phyloP scores from a whole-genome alignment of 2,888 invertebrate genomes.

The Cephus pulcher region DNA sequence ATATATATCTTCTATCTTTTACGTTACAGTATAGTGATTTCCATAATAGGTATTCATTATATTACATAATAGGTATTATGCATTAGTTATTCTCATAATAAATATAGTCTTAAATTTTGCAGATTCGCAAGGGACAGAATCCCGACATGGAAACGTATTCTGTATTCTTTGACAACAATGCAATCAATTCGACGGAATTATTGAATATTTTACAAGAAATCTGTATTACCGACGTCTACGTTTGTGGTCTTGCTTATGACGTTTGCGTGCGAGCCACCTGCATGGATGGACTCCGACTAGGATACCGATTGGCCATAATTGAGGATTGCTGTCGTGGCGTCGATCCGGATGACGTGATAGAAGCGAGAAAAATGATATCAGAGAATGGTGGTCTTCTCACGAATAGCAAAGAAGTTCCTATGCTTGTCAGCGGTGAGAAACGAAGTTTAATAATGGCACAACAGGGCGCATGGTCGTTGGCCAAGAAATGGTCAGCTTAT shows the following conservation, averaged over 20 bases:
- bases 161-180: constrained; percentile 95
- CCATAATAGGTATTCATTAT: too few relatives aligned
- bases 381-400: constrained; percentile 83
- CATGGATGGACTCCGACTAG: constrained; percentile 85
- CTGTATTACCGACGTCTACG: constrained; percentile 88
- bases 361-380: constrained; percentile 78
- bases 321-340: constrained; percentile 93
- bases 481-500: constrained; percentile 27
- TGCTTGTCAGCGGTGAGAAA: constrained; percentile 86
- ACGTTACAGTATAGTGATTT: too few relatives aligned
- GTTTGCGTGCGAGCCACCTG: constrained; percentile 92
- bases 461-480: constrained; percentile 73
- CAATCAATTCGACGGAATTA: constrained; percentile 83
- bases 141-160: constrained; percentile 95
- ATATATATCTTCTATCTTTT: too few relatives aligned
- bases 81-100: background rate
- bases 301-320: constrained; percentile 87
- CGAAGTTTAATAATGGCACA: constrained; percentile 86
- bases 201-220: constrained; percentile 80
- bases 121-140: constrained; percentile 88
- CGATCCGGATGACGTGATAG: constrained; percentile 81
- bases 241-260: constrained; percentile 94
- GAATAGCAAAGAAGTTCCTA: constrained; percentile 78
- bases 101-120: background rate
- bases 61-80: background rate